Conservation (phyloP, 2,888 invertebrate species). For the Polydrusus cervinus region DNA sequence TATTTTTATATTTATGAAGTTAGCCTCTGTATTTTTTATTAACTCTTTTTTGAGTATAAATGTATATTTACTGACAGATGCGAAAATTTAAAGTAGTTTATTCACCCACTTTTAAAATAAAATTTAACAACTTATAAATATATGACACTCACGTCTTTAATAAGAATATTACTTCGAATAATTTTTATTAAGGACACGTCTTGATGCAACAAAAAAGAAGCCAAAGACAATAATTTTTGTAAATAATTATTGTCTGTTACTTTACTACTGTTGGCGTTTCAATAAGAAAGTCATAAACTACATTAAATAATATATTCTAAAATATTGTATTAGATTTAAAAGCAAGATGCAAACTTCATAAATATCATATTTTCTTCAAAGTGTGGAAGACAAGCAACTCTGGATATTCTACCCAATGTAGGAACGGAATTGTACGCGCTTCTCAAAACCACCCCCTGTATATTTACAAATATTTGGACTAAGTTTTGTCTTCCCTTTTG, state of each 20-base stretch:
- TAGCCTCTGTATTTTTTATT: neutral
- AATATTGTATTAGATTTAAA: neutral
- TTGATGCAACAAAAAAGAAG: too few relatives aligned
- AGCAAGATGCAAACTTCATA: slow-evolving; percentile 16
- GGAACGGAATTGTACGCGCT: slow-evolving; percentile 69
- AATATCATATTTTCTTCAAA: slow-evolving; percentile 39
- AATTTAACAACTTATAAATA: neutral
- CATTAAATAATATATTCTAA: too few relatives aligned
- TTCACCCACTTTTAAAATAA: neutral
- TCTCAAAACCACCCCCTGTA: slow-evolving; percentile 50
- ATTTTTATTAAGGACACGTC: neutral
- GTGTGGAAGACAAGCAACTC: slow-evolving; percentile 71
- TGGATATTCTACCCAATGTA: slow-evolving; percentile 71
- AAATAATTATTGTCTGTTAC: too few relatives aligned
- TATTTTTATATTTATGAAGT: slow-evolving; percentile 15
- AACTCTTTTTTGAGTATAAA: neutral
- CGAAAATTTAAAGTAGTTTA: neutral
- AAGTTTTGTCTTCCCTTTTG: slow-evolving; percentile 36
- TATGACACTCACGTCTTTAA: neutral
- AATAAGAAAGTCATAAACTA: too few relatives aligned
- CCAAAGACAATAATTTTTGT: too few relatives aligned
- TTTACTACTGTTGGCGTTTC: too few relatives aligned
- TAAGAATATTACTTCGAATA: neutral
- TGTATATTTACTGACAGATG: neutral
- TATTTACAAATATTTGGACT: slow-evolving; percentile 37